These are phyloP conservation scores for Pseudobourletiella spinata DNA, from an alignment of 1,140 invertebrate species.

Conservation along the genomic window DNA sequence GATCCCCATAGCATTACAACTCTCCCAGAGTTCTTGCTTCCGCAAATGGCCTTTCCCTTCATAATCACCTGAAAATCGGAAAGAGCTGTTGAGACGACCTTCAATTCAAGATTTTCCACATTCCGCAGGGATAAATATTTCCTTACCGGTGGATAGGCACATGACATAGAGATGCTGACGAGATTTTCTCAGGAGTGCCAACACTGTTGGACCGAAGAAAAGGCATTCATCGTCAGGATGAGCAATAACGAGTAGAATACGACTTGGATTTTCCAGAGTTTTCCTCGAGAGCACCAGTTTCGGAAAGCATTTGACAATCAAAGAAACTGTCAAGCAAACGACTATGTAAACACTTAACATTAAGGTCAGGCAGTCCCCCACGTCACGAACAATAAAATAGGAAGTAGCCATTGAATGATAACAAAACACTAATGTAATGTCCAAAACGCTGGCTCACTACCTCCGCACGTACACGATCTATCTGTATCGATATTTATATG, in stretches of 20 bases:
- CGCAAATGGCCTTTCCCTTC: constrained; percentile 57
- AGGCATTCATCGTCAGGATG: constrained; percentile 91
- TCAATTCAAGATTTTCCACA: too few relatives aligned
- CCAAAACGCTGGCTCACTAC: too few relatives aligned
- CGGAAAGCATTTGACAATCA: neutral
- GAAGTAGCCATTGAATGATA: too few relatives aligned
- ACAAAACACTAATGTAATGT: neutral
- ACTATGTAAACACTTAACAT: neutral
- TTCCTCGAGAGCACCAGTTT: constrained; percentile 6
- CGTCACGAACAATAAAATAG: too few relatives aligned
- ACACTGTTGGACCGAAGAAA: constrained; percentile 91
- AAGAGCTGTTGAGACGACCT: too few relatives aligned
- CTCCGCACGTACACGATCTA: too few relatives aligned
- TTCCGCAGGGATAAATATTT: too few relatives aligned
- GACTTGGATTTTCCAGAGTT: constrained; percentile 32
- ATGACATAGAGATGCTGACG: constrained; percentile 62
- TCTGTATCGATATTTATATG: neutral
- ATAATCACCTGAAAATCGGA: constrained; percentile 61
- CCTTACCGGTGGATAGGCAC: constrained; percentile 75
- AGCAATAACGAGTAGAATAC: constrained; percentile 4
- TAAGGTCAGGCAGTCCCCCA: neutral
- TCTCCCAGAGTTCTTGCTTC: constrained; percentile 65
- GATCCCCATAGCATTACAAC: constrained; percentile 69
- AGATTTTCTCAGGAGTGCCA: constrained; percentile 52
- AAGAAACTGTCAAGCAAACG: neutral